phyloP scores from a whole-genome alignment of 2,888 invertebrate species.

The Callyntrura guangdongensis region DNA sequence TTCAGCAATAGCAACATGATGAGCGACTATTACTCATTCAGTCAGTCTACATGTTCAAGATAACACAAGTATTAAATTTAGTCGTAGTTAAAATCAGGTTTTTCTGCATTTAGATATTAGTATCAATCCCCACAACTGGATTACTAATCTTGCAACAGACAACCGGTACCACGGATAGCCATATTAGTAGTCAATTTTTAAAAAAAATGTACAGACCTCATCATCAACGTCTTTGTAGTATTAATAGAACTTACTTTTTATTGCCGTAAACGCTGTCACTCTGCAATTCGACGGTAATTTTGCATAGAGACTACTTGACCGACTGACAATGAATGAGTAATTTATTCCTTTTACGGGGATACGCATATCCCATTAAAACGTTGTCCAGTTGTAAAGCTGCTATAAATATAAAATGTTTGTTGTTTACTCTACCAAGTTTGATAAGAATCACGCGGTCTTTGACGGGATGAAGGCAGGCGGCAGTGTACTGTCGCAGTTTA shows the following conservation, averaged over 20 bases:
- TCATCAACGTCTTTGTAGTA: neutral
- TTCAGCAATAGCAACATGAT: neutral
- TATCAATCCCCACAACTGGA: neutral
- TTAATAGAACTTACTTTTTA: neutral
- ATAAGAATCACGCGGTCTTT: too few relatives aligned
- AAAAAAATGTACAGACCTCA: neutral
- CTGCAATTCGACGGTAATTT: neutral
- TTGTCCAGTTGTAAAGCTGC: too few relatives aligned
- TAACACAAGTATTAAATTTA: neutral
- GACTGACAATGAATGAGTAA: slow-evolving; percentile 36
- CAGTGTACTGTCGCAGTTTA: too few relatives aligned
- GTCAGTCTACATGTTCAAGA: slow-evolving; percentile 42
- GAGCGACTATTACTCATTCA: slow-evolving; percentile 5
- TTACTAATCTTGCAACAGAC: neutral
- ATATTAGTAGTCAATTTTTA: slow-evolving; percentile 1
- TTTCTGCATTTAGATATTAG: slow-evolving; percentile 36
- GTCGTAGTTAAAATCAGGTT: slow-evolving; percentile 33
- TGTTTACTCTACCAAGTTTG: too few relatives aligned
- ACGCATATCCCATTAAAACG: neutral
- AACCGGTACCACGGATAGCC: neutral
- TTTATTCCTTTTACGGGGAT: slow-evolving; percentile 14
- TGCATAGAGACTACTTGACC: slow-evolving; percentile 27
- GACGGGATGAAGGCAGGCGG: too few relatives aligned
- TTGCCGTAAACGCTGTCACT: neutral
- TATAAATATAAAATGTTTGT: too few relatives aligned